Evolutionary conservation across 2,113 vertebrate species (phyloP).

Genomic region (Theristicus caerulescens): DNA sequence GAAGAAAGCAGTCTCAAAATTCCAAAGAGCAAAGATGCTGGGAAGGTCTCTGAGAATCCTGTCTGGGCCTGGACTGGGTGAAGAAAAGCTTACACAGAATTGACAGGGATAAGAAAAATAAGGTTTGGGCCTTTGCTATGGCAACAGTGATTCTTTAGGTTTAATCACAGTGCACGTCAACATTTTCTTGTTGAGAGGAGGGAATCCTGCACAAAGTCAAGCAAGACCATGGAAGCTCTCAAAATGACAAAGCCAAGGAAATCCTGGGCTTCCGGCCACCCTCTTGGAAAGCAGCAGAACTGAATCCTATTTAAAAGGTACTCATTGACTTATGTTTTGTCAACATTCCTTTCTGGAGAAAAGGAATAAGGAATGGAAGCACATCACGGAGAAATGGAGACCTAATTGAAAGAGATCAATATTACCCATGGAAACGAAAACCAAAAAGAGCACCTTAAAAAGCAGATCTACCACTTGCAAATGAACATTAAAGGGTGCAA

Average conservation of each 20-base stretch:
- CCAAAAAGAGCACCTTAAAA: not conserved
- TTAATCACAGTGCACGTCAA: not conserved
- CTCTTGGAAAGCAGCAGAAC: accelerated
- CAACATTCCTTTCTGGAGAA: not conserved
- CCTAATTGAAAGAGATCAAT: not conserved
- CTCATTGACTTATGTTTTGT: not conserved
- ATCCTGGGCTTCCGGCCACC: not conserved
- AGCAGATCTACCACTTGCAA: not conserved
- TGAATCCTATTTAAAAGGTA: not conserved
- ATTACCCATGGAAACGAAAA: not conserved
- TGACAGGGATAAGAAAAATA: not conserved
- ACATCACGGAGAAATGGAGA: not conserved
- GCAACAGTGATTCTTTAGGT: not conserved
- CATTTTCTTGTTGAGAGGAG: not conserved
- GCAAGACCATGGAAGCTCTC: not conserved
- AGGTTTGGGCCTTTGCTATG: not conserved
- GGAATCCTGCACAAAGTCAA: not conserved
- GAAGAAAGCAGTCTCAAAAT: not conserved
- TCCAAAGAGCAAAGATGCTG: not conserved
- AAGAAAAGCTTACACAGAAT: not conserved
- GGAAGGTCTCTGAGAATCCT: not conserved
- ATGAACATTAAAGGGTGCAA: not conserved
- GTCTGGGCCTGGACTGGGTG: not conserved
- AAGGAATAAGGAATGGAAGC: not conserved
- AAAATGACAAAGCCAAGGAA: not conserved